Conservation (phyloP, 2,888 invertebrate genomes). For the Oscheius sp. region DNA sequence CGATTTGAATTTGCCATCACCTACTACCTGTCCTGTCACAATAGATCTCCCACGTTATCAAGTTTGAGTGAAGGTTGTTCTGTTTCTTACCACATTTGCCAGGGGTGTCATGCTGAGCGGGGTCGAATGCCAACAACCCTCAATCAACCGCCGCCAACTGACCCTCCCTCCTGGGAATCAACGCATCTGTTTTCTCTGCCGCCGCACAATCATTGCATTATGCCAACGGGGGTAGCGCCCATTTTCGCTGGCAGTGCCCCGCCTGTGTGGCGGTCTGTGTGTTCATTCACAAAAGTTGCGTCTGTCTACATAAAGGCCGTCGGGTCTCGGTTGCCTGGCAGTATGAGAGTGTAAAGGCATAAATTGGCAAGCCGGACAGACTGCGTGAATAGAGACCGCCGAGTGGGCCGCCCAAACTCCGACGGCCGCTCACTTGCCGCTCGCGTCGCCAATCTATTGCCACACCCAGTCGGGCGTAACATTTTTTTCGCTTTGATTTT, state of each 20-base stretch:
- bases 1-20: conserved; percentile 22
- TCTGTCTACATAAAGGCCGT: conserved; percentile 22
- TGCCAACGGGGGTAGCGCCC: neutral
- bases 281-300: conserved; percentile 11
- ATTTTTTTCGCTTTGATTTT: conserved; percentile 22
- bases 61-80: conserved; percentile 1
- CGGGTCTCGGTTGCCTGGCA: conserved; percentile 10
- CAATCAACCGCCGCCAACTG: conserved; percentile 29
- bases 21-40: conserved; percentile 19
- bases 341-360: conserved; percentile 25
- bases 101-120: conserved; percentile 17
- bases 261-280: neutral
- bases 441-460: conserved; percentile 25
- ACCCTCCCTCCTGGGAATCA: conserved; percentile 21
- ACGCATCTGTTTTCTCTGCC: conserved; percentile 26
- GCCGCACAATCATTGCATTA: conserved; percentile 13
- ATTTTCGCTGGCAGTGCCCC: neutral
- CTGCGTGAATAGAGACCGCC: conserved; percentile 30
- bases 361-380: conserved; percentile 23
- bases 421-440: conserved; percentile 25
- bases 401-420: conserved; percentile 30
- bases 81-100: neutral
- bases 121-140: conserved; percentile 28
- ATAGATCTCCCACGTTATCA: conserved; percentile 20
- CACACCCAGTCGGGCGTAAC: conserved; percentile 27